Evolutionary conservation across 2,888 invertebrate genomes (phyloP), one percentile per base, ranked within the genome.

Genomic region (Ecliptopera silaceata): DNA sequence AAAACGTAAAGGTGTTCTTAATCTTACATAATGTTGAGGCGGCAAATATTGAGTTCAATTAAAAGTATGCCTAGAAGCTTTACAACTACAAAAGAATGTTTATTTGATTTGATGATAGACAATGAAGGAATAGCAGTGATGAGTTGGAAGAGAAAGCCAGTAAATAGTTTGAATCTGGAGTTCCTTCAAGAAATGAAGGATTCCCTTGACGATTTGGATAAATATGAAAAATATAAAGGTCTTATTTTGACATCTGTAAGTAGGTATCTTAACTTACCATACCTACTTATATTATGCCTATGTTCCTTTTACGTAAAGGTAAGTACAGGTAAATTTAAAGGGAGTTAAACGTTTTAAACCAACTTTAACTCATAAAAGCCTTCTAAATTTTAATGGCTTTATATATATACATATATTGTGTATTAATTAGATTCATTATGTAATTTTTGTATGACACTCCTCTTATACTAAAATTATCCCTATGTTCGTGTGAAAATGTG

Each of bases 161-260:
- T 96, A 0, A 96, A 96, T 79, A 92, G 94, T 45, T 82, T 96
- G 2, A 96, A 94, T 73, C 79, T 93, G 41, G 94, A 95, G 46
- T 74, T 96, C n/a, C 68, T 95, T 11, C 85, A 86, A 22, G 93
- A 93, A 45, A 71, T 96, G 1, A 86, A 82, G 3, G 80, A 86
- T 39, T 84, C 93, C 0, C 75, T 96, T 1, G 88, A 91, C 42
- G 87, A 93, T 60, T 81, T 94, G 2, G 92, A 93, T 60, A 91
- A 92, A 32, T 92, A 93, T 59, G 93, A 92, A 26, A 43, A 47
- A 63, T 91, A 92, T 46, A 92, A 92, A 64, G 96, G 96, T 12
- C 80, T 96, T 63, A 94, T 96, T 66, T 76, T 96, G 43, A 95
- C 96, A 29, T 96, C 96, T n/a, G 94, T 95, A 82, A 80, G 91